Evolutionary conservation across 2,888 invertebrate genomes (phyloP).

Genomic region (Dysmachus trigonus): DNA sequence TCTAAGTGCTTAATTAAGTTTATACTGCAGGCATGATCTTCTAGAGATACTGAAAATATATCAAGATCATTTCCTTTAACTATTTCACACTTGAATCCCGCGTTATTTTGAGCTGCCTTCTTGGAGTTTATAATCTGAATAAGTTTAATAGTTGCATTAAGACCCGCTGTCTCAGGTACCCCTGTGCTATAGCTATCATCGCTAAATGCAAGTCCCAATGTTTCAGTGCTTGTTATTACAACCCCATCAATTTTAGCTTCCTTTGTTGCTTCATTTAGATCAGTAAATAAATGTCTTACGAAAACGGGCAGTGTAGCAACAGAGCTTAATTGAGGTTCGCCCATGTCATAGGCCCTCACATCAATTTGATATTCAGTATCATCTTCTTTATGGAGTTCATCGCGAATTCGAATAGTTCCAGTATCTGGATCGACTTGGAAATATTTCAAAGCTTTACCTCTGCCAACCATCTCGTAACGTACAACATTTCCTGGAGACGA

Average conservation of each 20-base stretch:
- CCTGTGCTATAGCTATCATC: conserved; percentile 87
- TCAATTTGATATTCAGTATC: conserved; percentile 90
- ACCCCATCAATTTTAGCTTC: conserved; percentile 57
- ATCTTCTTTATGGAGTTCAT: conserved; percentile 84
- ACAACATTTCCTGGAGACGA: conserved; percentile 84
- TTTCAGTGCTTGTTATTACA: conserved; percentile 59
- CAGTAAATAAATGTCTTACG: conserved; percentile 81
- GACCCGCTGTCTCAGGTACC: conserved; percentile 72
- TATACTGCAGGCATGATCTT: conserved; percentile 85
- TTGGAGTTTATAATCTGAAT: conserved; percentile 64
- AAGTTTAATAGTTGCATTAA: conserved; percentile 62
- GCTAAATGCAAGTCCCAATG: conserved; percentile 80
- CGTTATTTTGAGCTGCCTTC: conserved; percentile 58
- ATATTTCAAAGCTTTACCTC: conserved; percentile 83
- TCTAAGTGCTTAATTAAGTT: conserved; percentile 77
- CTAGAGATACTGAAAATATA: conserved; percentile 77
- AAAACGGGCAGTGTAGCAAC: conserved; percentile 83
- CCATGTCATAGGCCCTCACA: conserved; percentile 85
- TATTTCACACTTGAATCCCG: conserved; percentile 79
- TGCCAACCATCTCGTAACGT: conserved; percentile 81
- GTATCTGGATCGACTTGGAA: conserved; percentile 88
- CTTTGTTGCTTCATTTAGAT: conserved; percentile 66
- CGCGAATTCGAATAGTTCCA: conserved; percentile 81
- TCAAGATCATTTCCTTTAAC: conserved; percentile 74
- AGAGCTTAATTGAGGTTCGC: conserved; percentile 84